A percentile compares a stretch with the other conserved stretches of the same genome.
Evolutionary conservation across 2,113 vertebrate genomes (phyloP).

Genomic region (Spheniscus mendiculus): DNA sequence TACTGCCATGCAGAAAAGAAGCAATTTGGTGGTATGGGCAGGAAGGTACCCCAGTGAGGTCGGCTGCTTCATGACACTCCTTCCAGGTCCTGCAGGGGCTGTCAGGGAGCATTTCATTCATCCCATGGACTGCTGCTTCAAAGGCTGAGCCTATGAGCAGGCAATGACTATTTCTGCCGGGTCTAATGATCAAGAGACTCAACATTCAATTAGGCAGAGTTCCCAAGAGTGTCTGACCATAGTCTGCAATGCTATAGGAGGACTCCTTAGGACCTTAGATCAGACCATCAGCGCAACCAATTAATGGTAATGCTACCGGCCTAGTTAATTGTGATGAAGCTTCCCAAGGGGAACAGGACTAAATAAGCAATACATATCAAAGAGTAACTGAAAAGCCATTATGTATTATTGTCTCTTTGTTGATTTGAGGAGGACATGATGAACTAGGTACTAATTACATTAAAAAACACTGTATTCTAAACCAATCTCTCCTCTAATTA

Average conservation of each 20-base stretch:
- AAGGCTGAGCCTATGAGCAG: background rate
- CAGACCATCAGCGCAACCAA: conserved; percentile 19
- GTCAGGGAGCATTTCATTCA: rapidly evolving
- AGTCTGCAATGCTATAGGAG: background rate
- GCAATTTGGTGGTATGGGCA: background rate
- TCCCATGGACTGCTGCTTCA: background rate
- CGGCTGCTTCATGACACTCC: rapidly evolving
- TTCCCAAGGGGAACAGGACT: conserved; percentile 16
- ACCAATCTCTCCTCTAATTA: conserved; percentile 25
- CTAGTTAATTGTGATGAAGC: conserved; percentile 26
- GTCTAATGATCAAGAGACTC: background rate
- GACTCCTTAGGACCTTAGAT: conserved; percentile 40
- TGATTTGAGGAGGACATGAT: conserved; percentile 32
- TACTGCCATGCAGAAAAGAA: background rate
- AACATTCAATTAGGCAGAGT: conserved; percentile 19
- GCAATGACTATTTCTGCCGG: background rate
- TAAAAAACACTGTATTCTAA: conserved; percentile 29
- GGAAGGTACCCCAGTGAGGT: background rate
- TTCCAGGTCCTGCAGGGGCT: background rate
- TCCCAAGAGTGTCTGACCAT: conserved; percentile 28
- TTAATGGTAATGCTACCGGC: background rate
- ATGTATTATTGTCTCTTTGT: conserved; percentile 28
- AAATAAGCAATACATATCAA: conserved; percentile 45
- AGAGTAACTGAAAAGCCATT: conserved; percentile 37
- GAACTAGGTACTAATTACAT: conserved; percentile 55